Evolutionary conservation across 2,113 vertebrate species (phyloP).

Genomic region (Atherinomorus stipes): DNA sequence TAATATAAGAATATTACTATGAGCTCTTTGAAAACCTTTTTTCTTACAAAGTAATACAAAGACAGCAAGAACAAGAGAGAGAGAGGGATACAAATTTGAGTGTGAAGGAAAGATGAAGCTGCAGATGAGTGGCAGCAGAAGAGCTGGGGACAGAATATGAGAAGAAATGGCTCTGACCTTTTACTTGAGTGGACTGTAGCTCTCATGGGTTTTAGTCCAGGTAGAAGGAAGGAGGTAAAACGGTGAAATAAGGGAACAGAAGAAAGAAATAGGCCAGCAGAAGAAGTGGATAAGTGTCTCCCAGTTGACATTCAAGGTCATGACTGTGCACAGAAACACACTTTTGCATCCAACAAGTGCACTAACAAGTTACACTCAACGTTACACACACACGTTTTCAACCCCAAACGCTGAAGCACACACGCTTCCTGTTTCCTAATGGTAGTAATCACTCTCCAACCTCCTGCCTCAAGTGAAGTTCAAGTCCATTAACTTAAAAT

Average conservation of each 20-base stretch:
- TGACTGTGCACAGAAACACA: conserved; percentile 17
- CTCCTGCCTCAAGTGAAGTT: conserved; percentile 67
- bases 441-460: conserved; percentile 60
- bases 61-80: conserved; percentile 3
- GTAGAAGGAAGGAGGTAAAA: conserved; percentile 54
- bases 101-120: background rate
- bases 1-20: background rate
- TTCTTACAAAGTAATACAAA: background rate
- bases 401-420: conserved; percentile 10
- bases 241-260: conserved; percentile 57
- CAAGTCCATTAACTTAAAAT: conserved; percentile 71
- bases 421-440: conserved; percentile 51
- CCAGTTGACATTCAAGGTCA: conserved; percentile 68
- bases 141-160: conserved; percentile 12
- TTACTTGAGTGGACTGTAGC: conserved; percentile 68
- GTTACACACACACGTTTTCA: conserved; percentile 5
- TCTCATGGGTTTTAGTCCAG: conserved; percentile 65
- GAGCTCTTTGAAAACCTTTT: background rate
- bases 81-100: background rate
- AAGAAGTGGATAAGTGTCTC: conserved; percentile 72
- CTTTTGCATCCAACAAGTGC: background rate
- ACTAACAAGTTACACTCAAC: conserved; percentile 29
- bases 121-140: background rate
- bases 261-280: conserved; percentile 45
- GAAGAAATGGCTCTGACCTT: conserved; percentile 76